Percentiles rank a stretch among this genome's conserved stretches.
Evolutionary conservation across 2,888 invertebrate genomes (phyloP).

Genomic region (Pterobdella sp.): DNA sequence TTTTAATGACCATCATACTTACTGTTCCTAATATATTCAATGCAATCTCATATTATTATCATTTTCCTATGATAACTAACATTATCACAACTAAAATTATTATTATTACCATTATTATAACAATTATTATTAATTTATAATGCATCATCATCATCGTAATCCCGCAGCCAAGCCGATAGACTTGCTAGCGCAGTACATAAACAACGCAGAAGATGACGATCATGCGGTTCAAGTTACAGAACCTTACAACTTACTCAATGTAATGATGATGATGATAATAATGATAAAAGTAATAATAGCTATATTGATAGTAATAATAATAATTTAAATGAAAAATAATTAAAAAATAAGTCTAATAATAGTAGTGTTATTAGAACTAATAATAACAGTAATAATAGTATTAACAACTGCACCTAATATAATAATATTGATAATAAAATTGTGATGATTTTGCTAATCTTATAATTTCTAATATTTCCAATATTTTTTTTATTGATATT

Average conservation of each 20-base stretch:
- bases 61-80: background rate
- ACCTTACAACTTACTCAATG: slow-evolving; percentile 87
- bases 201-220: slow-evolving; percentile 64
- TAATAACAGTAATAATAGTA: no score
- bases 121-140: background rate
- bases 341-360: no score
- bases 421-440: no score
- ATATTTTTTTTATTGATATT: background rate
- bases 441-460: no score
- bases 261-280: no score
- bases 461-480: no score
- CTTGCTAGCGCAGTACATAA: slow-evolving; percentile 87
- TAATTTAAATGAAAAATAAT: no score
- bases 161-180: slow-evolving; percentile 87
- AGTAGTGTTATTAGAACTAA: no score
- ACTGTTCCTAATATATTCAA: background rate
- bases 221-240: slow-evolving; percentile 96
- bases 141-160: background rate
- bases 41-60: background rate
- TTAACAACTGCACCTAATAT: no score
- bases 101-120: background rate
- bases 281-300: no score
- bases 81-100: background rate
- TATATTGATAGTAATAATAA: no score
- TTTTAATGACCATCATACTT: background rate